These are phyloP conservation scores for Castor canadensis DNA, from an alignment of 2,113 vertebrate species.

Conservation along the genomic window DNA sequence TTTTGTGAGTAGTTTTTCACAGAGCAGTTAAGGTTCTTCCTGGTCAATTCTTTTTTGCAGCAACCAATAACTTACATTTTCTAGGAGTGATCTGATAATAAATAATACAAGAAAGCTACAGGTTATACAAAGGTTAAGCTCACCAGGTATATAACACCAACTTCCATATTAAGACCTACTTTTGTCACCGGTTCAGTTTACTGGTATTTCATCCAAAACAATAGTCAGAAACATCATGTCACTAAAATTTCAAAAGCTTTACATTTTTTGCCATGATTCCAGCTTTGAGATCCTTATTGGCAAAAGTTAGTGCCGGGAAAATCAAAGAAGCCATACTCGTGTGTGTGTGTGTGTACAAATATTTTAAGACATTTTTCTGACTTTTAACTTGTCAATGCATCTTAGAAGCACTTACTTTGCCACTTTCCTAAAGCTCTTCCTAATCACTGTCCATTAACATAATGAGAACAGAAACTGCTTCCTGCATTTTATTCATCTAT, in stretches of 20 bases:
- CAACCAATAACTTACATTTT: not conserved
- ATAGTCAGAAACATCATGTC: not conserved
- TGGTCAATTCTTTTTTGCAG: not conserved
- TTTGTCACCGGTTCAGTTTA: constrained; percentile 10
- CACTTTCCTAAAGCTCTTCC: not conserved
- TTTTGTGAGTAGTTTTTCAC: not conserved
- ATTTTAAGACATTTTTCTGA: not conserved
- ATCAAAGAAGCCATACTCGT: not conserved
- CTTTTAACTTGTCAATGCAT: not conserved
- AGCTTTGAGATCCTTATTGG: not conserved
- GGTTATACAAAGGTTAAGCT: not conserved
- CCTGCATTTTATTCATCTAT: not conserved
- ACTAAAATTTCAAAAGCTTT: constrained; percentile 14
- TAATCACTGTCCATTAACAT: not conserved
- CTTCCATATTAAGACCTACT: not conserved
- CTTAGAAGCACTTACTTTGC: not conserved
- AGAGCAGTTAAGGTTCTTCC: not conserved
- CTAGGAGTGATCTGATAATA: not conserved
- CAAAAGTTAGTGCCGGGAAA: not conserved
- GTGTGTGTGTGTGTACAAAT: not conserved
- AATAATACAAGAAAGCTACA: constrained; percentile 33
- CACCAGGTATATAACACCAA: not conserved
- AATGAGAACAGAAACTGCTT: not conserved
- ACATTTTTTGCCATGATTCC: not conserved
- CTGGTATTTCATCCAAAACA: not conserved